Evolutionary conservation across 2,888 invertebrate species (phyloP).

Genomic region (Ecliptopera silaceata): DNA sequence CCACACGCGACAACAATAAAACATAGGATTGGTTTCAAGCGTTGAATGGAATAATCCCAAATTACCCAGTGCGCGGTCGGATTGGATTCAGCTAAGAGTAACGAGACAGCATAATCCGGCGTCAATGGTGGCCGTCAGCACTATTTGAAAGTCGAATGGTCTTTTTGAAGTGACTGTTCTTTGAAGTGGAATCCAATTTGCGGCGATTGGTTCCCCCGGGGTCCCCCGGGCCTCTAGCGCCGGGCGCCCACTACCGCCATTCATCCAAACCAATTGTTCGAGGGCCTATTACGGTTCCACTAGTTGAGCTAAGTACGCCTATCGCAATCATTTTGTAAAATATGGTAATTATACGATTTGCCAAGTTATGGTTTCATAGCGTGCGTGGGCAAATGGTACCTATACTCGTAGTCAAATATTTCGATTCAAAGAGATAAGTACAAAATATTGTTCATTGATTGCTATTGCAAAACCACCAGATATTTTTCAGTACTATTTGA

Average conservation of each 20-base stretch:
- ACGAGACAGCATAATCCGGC: slow-evolving; percentile 15
- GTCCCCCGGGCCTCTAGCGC: background rate
- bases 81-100: slow-evolving; percentile 11
- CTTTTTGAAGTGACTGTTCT: slow-evolving; percentile 11
- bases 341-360: no score
- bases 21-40: slow-evolving; percentile 9
- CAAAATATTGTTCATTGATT: background rate
- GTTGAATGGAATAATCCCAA: slow-evolving; percentile 16
- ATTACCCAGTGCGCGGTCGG: background rate
- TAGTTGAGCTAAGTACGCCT: background rate
- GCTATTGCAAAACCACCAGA: no score
- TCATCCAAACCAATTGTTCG: slow-evolving; percentile 17
- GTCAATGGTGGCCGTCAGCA: slow-evolving; percentile 16
- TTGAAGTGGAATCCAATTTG: slow-evolving; percentile 34
- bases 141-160: slow-evolving; percentile 2
- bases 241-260: slow-evolving; percentile 8
- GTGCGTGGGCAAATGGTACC: no score
- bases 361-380: no score
- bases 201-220: slow-evolving; percentile 16
- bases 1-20: background rate
- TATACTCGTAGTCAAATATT: background rate
- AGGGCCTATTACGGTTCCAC: background rate
- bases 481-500: no score
- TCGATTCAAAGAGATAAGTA: background rate
- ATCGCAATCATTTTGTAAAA: no score